Base-by-base conservation (phyloP, 2,113 vertebrate genomes). In the Zosterops hypoxanthus region DNA sequence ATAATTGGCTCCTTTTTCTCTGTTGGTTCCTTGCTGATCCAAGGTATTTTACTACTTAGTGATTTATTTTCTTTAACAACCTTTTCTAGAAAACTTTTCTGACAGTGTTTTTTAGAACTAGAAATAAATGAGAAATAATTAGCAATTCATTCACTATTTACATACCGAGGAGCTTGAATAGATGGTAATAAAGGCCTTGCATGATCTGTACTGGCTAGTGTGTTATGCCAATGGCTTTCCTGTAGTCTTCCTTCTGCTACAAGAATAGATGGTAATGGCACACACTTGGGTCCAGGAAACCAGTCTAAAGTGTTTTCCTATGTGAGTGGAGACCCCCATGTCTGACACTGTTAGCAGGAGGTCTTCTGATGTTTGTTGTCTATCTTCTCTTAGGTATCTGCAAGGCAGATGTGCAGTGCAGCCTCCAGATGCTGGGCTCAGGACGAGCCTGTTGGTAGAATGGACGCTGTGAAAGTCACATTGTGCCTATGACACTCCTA, bases 401-500 rank as follows among this genome's bases (percentile, higher is more conserved):
- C 29, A 41, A 56, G 14, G 21, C 46, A 77, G 18, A 18, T 59
- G 31, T 50, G 60, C 12, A 20, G 20, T 10, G 44, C 71, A 70
- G 71, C 36, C 36, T 72, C 12, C 11, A 4, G 3, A 14, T 68
- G 64, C 61, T 57, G 64, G 88, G 25, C 36, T 90, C 15, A 23
- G 41, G 36, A 28, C 0, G 2, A 81, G 33, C 28, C 28, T 26
- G 5, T 24, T 19, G 8, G 52, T 52, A 69, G 57, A 82, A 47
- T 0, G 12, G 31, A 79, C n/a, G 12, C 28, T 85, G n/a, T 76
- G 63, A 21, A 44, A 57, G 41, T 60, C 17, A 8, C 8, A 0
- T 1, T 68, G 53, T 5, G 44, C 33, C 56, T 50, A 0, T 46
- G 57, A 19, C 39, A 28, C 15, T 19, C 16, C 36, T 56, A 0